Base-by-base conservation (phyloP, 2,888 invertebrate species). In the Ceraclea dissimilis region DNA sequence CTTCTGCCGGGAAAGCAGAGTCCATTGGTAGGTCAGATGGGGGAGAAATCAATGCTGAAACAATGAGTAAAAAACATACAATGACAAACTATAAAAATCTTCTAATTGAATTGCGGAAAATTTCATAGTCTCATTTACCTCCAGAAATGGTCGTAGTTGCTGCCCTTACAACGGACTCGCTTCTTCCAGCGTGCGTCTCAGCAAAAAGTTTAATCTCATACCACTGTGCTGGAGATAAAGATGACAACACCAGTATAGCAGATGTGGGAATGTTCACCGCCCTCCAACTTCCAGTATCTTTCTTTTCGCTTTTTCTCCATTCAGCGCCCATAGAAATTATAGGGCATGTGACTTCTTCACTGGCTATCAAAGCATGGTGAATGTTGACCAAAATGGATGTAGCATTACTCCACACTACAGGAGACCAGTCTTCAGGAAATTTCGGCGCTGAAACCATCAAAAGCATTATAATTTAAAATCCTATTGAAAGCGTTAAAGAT, bases 91-190 rank as follows among this genome's bases (percentile, higher is more conserved):
- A 33, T n/a, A n/a, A n/a, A n/a, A n/a, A n/a, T n/a, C n/a, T n/a
- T n/a, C n/a, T n/a, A n/a, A n/a, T n/a, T n/a, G n/a, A n/a, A 26
- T 10, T 26, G 10, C 10, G 26, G 4, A 26, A 10, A 10, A 6
- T 6, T 26, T 26, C 26, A 26, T 26, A 26, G 4, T 26, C 10
- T 26, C 13, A 13, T 39, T 70, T 76, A 81, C 88, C 85, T 66
- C 90, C 90, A 56, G 83, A 80, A 63, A 83, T 74, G 0, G 87
- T 86, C 1, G 87, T 83, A 1, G 90, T 90, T 1, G 88, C 86
- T 58, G 88, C 86, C 66, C 83, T 82, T 66, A 88, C 83, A 51
- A 84, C 72, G 20, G 84, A 82, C 59, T 83, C 82, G 11, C 85
- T 74, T 67, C 80, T 69, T 61, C 86, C 78, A 63, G 88, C 81